Percentiles rank a stretch among this genome's conserved stretches.
phyloP scores from a whole-genome alignment of 2,888 invertebrate genomes.

The Trichogramma dendrolimi region DNA sequence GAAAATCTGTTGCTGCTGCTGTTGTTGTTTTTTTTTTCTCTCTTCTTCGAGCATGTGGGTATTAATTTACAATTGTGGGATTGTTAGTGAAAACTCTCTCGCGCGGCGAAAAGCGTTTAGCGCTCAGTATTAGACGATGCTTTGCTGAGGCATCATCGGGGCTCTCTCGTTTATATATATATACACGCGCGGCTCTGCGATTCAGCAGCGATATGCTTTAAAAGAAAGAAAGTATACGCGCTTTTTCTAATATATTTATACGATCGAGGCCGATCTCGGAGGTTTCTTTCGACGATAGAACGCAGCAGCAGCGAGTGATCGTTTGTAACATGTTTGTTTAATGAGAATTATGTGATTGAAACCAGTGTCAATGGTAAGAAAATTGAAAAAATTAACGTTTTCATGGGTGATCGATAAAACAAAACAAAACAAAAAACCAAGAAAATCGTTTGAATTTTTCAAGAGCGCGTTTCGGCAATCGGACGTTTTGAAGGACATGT shows the following conservation, averaged over 20 bases:
- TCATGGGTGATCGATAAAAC: background rate
- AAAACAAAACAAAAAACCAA: background rate
- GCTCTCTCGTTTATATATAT: background rate
- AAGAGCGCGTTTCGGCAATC: slow-evolving; percentile 11
- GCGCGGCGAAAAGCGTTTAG: slow-evolving; percentile 24
- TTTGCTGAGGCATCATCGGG: slow-evolving; percentile 34
- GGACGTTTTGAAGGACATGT: slow-evolving; percentile 36
- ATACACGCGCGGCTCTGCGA: background rate
- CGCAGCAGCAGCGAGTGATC: too few species aligned
- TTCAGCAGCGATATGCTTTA: background rate
- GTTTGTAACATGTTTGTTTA: background rate
- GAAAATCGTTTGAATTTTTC: background rate
- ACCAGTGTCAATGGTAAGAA: slow-evolving; percentile 25
- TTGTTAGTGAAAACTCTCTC: slow-evolving; percentile 42
- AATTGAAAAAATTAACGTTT: background rate
- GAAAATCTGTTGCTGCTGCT: slow-evolving; percentile 19
- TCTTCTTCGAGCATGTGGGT: slow-evolving; percentile 10
- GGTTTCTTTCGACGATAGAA: too few species aligned
- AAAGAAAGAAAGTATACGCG: background rate
- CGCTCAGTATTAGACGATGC: slow-evolving; percentile 35
- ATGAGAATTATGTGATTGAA: slow-evolving; percentile 10
- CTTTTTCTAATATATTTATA: too few species aligned
- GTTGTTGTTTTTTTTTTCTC: too few species aligned
- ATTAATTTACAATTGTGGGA: slow-evolving; percentile 31
- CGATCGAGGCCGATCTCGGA: too few species aligned